Conservation (phyloP, 2,888 invertebrate genomes). For the Leptinotarsa tumamoca region DNA sequence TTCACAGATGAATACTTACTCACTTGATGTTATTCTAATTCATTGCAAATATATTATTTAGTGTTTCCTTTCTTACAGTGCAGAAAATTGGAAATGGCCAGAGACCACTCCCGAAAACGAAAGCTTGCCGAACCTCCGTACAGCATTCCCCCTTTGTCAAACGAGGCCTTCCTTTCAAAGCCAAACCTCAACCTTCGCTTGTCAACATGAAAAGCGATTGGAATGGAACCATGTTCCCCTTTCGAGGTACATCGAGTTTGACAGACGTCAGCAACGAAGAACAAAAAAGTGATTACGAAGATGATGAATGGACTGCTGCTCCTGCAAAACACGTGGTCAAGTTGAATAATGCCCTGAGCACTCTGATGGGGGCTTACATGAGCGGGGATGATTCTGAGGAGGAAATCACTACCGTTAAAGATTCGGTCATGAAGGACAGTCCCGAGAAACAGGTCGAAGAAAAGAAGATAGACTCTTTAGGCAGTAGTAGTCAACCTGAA, state of each 20-base stretch:
- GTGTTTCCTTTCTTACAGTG: slow-evolving; percentile 41
- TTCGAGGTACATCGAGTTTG: slow-evolving; percentile 60
- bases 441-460: not conserved
- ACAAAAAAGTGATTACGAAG: slow-evolving; percentile 57
- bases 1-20: too few relatives aligned
- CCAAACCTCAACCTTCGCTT: slow-evolving; percentile 49
- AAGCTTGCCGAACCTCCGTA: not conserved
- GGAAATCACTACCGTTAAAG: slow-evolving; percentile 8
- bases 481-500: not conserved
- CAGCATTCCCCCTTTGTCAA: too few relatives aligned
- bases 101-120: slow-evolving; percentile 17
- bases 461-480: not conserved
- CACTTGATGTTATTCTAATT: too few relatives aligned
- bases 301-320: slow-evolving; percentile 59
- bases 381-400: slow-evolving; percentile 66
- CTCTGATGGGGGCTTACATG: slow-evolving; percentile 72
- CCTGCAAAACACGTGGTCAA: slow-evolving; percentile 41
- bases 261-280: slow-evolving; percentile 53
- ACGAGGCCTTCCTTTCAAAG: slow-evolving; percentile 12
- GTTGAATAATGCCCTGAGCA: slow-evolving; percentile 70
- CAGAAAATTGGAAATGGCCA: slow-evolving; percentile 28
- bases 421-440: not conserved
- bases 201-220: slow-evolving; percentile 62
- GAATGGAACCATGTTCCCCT: slow-evolving; percentile 64
- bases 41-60: not conserved